These are phyloP conservation scores for Branchellion lobata DNA, from an alignment of 2,888 invertebrate species.

Conservation along the genomic window DNA sequence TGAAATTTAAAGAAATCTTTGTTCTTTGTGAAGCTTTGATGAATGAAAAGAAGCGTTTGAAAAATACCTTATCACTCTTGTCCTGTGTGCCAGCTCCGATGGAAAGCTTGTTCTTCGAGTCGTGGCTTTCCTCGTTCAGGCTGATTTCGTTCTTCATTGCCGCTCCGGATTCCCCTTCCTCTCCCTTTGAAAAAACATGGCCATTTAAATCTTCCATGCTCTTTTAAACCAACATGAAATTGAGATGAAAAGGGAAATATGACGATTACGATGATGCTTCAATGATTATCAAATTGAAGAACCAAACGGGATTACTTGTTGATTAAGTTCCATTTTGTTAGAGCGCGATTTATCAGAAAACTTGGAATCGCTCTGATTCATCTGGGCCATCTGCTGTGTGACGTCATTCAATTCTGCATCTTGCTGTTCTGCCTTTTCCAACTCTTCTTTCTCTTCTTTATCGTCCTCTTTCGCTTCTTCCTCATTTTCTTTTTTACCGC, in stretches of 20 bases:
- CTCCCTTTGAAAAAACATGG: background rate
- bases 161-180: background rate
- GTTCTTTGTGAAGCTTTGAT: too few species aligned
- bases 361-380: background rate
- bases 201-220: background rate
- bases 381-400: background rate
- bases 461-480: constrained; percentile 24
- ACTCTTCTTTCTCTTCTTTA: background rate
- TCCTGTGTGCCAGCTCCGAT: background rate
- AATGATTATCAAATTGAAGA: background rate
- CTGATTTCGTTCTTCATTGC: background rate
- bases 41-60: background rate
- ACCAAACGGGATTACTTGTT: background rate
- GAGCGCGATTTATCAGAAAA: constrained; percentile 2
- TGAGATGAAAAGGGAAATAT: too few species aligned
- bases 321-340: background rate
- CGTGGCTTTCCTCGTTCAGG: background rate
- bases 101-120: background rate
- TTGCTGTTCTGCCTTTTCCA: background rate
- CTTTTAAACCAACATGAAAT: background rate
- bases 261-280: background rate
- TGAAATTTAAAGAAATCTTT: background rate
- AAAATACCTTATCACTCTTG: background rate
- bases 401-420: background rate
- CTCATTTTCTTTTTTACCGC: background rate